phyloP scores from a whole-genome alignment of 2,113 vertebrate genomes.

The Isurus oxyrinchus region DNA sequence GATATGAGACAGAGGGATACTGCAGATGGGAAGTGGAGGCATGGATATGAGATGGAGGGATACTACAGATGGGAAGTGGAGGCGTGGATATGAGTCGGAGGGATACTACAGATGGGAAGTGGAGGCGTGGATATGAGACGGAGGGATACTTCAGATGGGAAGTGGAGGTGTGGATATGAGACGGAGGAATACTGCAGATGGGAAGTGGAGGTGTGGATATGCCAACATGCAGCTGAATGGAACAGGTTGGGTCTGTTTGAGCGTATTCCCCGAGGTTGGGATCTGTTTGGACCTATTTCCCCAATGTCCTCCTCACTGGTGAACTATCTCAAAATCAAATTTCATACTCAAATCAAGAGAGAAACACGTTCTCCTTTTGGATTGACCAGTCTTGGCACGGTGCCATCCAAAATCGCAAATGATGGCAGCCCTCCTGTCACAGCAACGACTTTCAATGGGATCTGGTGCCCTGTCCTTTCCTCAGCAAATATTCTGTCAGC shows the following conservation, averaged over 20 bases:
- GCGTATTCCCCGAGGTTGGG: neutral
- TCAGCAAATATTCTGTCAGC: neutral
- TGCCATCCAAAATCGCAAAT: neutral
- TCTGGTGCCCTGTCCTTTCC: neutral
- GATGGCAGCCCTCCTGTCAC: neutral
- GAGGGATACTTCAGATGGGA: too few relatives aligned
- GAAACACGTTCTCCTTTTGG: neutral
- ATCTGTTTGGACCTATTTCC: neutral
- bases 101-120: too few relatives aligned
- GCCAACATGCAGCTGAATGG: neutral
- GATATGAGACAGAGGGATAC: too few relatives aligned
- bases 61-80: too few relatives aligned
- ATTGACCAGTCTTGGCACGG: neutral
- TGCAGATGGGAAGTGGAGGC: too few relatives aligned
- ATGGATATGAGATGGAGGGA: neutral
- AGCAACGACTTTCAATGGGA: neutral
- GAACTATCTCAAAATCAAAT: neutral
- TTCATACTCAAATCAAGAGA: neutral
- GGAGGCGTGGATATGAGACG: too few relatives aligned
- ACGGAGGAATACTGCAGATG: too few relatives aligned
- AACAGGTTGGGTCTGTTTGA: neutral
- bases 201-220: neutral
- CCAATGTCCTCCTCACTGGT: neutral
- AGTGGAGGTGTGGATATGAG: neutral
- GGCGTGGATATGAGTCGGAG: too few relatives aligned